Evolutionary conservation across 2,797 vertebrate genomes (phyloP).

Genomic region (Schizopygopsis malacanthus): DNA sequence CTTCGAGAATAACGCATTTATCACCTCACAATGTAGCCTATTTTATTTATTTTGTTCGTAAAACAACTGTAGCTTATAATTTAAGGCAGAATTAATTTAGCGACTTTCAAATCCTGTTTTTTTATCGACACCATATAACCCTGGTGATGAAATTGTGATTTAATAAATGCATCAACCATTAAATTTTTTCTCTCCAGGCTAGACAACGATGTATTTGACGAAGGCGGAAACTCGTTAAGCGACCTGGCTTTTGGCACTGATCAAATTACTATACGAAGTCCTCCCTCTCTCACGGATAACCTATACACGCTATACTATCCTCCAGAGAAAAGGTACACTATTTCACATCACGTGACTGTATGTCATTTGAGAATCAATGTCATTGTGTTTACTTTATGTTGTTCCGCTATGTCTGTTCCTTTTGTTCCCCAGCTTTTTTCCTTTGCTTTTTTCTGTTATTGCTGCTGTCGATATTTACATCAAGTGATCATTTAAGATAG

Average conservation of each 20-base stretch:
- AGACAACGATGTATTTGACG: slow-evolving; percentile 91
- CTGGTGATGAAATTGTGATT: slow-evolving; percentile 3
- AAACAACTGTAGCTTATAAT: not conserved
- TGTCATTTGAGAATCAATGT: slow-evolving; percentile 35
- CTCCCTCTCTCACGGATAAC: slow-evolving; percentile 86
- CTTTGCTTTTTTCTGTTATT: slow-evolving; percentile 70
- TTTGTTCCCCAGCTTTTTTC: slow-evolving; percentile 72
- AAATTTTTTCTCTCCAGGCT: slow-evolving; percentile 71
- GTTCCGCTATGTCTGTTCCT: slow-evolving; percentile 71
- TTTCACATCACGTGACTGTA: not conserved
- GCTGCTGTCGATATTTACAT: slow-evolving; percentile 55
- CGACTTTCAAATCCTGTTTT: not conserved
- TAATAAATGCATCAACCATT: slow-evolving; percentile 32
- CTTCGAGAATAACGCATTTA: not conserved
- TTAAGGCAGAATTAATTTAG: not conserved
- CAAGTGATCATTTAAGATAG: slow-evolving; percentile 14
- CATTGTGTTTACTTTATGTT: slow-evolving; percentile 63
- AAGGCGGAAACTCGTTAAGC: slow-evolving; percentile 88
- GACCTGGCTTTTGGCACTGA: slow-evolving; percentile 88
- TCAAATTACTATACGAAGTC: slow-evolving; percentile 85
- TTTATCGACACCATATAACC: not conserved
- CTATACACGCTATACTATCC: slow-evolving; percentile 88
- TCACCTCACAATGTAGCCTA: not conserved
- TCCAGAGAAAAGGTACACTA: slow-evolving; percentile 84
- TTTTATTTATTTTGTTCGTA: not conserved